phyloP scores from a whole-genome alignment of 1,140 invertebrate species.

The Coenobita brevimanus region DNA sequence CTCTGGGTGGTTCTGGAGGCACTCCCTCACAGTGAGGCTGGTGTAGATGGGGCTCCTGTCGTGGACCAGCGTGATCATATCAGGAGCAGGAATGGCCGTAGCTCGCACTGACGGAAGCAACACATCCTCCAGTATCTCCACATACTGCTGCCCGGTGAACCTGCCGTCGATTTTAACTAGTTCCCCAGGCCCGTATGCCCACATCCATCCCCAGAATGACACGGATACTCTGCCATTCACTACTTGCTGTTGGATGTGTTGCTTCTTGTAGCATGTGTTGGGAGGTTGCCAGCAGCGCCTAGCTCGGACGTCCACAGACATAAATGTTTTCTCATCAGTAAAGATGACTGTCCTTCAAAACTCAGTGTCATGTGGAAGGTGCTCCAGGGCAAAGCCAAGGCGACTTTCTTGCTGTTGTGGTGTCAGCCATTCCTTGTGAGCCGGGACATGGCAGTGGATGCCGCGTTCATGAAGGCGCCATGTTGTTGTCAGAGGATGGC shows the following conservation, averaged over 20 bases:
- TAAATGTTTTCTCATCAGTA: neutral
- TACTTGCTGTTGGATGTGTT: neutral
- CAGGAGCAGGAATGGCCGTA: conserved; percentile 7
- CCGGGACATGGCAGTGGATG: neutral
- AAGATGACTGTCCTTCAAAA: conserved; percentile 2
- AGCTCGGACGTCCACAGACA: neutral
- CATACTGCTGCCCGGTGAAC: neutral
- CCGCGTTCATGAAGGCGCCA: too few species aligned
- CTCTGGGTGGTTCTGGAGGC: too few species aligned
- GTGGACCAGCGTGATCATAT: neutral
- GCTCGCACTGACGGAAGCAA: neutral
- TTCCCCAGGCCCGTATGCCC: conserved; percentile 17
- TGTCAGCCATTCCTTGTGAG: conserved; percentile 14
- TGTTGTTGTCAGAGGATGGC: neutral
- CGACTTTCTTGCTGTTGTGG: neutral
- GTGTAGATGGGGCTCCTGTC: neutral
- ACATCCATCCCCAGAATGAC: neutral
- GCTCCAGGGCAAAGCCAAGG: neutral
- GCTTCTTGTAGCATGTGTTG: neutral
- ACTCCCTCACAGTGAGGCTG: neutral
- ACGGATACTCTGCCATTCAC: neutral
- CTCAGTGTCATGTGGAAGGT: neutral
- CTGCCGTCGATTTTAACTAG: conserved; percentile 19
- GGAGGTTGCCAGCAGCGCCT: neutral
- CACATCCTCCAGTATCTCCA: neutral